Conservation (phyloP, 2,113 vertebrate genomes). For the Coreoperca whiteheadi region DNA sequence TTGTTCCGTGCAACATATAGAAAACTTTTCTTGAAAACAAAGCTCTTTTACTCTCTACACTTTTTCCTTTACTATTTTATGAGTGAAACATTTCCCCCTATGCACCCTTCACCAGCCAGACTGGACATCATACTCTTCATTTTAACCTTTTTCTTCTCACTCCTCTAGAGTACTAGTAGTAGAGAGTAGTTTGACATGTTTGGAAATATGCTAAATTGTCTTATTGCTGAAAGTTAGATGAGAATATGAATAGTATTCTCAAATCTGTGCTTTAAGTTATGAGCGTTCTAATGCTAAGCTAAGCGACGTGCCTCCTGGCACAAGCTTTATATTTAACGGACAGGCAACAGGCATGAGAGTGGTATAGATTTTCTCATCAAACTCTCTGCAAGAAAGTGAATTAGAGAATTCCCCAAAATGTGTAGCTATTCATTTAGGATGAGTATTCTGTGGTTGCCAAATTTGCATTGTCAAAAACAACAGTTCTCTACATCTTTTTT, state of each 20-base stretch:
- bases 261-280: not conserved
- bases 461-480: not conserved
- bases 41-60: not conserved
- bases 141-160: slow-evolving; percentile 7
- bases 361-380: not conserved
- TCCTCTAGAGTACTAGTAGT: no score
- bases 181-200: not conserved
- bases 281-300: not conserved
- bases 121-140: slow-evolving; percentile 16
- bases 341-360: not conserved
- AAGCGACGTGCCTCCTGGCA: not conserved
- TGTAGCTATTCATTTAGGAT: not conserved
- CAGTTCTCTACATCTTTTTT: no score
- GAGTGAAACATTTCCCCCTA: slow-evolving; percentile 9
- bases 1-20: not conserved
- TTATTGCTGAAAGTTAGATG: not conserved
- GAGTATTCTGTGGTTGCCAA: not conserved
- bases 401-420: not conserved
- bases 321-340: not conserved
- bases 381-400: not conserved
- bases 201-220: not conserved
- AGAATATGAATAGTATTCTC: not conserved
- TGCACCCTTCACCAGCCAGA: not conserved
- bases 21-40: not conserved
- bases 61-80: slow-evolving; percentile 2